A percentile compares a stretch with the other conserved stretches of the same genome.
Conservation (phyloP, 2,888 invertebrate species). For the Hirtodrosophila alboralis region DNA sequence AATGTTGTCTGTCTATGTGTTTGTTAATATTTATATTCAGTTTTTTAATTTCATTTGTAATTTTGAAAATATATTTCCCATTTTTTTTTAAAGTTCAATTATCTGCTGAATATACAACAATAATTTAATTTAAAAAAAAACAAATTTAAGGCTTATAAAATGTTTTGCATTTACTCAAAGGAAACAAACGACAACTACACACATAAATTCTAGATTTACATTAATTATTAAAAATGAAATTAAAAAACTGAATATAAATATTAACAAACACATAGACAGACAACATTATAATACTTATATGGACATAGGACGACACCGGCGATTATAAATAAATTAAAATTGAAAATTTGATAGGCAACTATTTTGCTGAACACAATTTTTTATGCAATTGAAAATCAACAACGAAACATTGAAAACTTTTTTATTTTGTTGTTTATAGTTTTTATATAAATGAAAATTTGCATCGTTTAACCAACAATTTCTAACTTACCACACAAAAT, state of each 20-base stretch:
- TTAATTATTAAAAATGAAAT: constrained; percentile 3
- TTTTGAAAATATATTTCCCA: neutral
- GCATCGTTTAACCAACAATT: constrained; percentile 74
- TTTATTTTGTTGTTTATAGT: constrained; percentile 35
- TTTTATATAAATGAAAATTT: constrained; percentile 43
- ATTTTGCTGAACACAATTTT: constrained; percentile 61
- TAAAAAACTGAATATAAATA: constrained; percentile 29
- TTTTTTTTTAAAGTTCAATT: neutral
- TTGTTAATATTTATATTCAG: constrained; percentile 28
- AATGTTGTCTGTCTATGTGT: constrained; percentile 36
- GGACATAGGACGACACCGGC: constrained; percentile 63
- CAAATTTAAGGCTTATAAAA: neutral
- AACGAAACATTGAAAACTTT: constrained; percentile 58
- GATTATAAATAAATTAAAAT: constrained; percentile 59
- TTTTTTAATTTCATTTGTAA: neutral
- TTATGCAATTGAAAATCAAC: constrained; percentile 71
- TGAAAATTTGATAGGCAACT: constrained; percentile 50
- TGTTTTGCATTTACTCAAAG: constrained; percentile 17
- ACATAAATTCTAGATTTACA: constrained; percentile 13
- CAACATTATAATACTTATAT: constrained; percentile 33
- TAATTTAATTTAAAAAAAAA: constrained; percentile 2
- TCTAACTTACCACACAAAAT: constrained; percentile 85
- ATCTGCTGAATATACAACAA: constrained; percentile 1
- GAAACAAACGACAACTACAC: constrained; percentile 31
- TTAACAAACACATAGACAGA: constrained; percentile 39